phyloP scores from a whole-genome alignment of 2,888 invertebrate genomes.

The Petrophora chlorosata region DNA sequence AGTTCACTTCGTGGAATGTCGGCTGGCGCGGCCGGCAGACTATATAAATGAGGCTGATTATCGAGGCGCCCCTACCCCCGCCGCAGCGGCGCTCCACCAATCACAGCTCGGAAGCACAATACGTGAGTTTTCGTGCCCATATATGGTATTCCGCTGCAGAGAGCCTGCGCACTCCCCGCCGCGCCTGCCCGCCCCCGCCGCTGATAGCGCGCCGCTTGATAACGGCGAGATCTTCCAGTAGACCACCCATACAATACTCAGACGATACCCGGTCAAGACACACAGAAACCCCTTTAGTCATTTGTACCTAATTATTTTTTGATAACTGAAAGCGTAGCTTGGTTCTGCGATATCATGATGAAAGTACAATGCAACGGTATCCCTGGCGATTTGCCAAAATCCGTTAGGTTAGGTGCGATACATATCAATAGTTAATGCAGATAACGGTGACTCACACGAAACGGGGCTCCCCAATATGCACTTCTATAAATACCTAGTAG shows the following conservation, averaged over 20 bases:
- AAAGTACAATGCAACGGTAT: conserved; percentile 43
- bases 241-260: conserved; percentile 47
- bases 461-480: conserved; percentile 28
- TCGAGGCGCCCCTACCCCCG: conserved; percentile 81
- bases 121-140: conserved; percentile 74
- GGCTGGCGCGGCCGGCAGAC: conserved; percentile 73
- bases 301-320: neutral
- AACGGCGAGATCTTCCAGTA: conserved; percentile 58
- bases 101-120: conserved; percentile 84
- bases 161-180: conserved; percentile 74
- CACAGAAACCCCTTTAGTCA: neutral
- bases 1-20: conserved; percentile 82
- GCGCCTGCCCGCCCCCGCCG: conserved; percentile 44
- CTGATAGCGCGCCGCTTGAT: conserved; percentile 68
- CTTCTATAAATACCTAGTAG: conserved; percentile 37
- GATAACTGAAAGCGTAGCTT: no score
- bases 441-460: conserved; percentile 25
- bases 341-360: conserved; percentile 35
- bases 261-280: conserved; percentile 21
- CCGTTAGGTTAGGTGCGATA: conserved; percentile 14
- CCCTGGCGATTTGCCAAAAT: conserved; percentile 46
- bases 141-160: conserved; percentile 83
- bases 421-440: conserved; percentile 16
- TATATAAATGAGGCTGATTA: conserved; percentile 83
- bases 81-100: conserved; percentile 83